Percentiles rank a stretch among this genome's conserved stretches.
Conservation (phyloP, 2,113 vertebrate species). For the Willisornis vidua region DNA sequence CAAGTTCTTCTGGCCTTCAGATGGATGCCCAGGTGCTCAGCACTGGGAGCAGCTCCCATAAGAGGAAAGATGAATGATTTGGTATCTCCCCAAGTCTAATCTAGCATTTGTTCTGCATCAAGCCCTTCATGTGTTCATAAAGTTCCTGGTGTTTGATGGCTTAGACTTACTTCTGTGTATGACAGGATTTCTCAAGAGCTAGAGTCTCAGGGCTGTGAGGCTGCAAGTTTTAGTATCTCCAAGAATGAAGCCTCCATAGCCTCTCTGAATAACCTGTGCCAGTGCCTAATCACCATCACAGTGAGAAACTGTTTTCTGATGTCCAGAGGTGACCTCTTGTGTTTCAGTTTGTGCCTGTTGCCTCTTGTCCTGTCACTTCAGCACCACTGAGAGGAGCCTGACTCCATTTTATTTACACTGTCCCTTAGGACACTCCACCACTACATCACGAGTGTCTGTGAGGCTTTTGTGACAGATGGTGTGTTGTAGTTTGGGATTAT, state of each 20-base stretch:
- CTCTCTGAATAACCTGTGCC: background rate
- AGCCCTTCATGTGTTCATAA: background rate
- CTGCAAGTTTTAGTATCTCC: background rate
- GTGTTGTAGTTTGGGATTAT: too few relatives aligned
- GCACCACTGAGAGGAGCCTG: background rate
- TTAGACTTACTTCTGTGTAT: background rate
- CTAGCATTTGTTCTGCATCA: background rate
- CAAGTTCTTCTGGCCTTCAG: background rate
- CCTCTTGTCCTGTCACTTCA: background rate
- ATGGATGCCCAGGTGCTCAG: background rate
- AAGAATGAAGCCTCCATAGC: background rate
- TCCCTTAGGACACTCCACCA: background rate
- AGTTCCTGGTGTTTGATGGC: background rate
- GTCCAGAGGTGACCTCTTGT: background rate
- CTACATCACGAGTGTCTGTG: background rate
- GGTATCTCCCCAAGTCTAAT: background rate
- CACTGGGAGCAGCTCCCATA: background rate
- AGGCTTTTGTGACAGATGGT: background rate
- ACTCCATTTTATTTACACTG: background rate
- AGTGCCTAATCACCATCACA: background rate
- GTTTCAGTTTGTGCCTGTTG: background rate
- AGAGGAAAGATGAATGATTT: background rate
- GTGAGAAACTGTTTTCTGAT: background rate
- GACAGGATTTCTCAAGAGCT: background rate
- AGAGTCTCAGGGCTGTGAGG: background rate